Percentiles rank a stretch among this genome's conserved stretches.
These are phyloP conservation scores for Hycleus cichorii DNA, from an alignment of 1,140 invertebrate genomes.

Conservation along the genomic window DNA sequence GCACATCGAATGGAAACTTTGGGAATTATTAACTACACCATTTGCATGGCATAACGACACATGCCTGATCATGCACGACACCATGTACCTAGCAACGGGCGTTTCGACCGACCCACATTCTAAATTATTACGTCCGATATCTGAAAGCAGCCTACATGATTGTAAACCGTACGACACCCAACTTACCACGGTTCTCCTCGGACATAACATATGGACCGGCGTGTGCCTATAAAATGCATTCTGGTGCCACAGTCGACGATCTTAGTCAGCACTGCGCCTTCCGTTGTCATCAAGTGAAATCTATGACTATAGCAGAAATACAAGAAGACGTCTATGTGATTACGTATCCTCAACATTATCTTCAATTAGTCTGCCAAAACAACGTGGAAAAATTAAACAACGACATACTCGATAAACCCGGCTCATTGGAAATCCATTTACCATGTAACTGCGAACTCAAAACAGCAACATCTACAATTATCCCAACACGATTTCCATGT, in stretches of 20 bases:
- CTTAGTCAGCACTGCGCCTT: background rate
- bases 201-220: background rate
- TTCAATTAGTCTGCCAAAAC: background rate
- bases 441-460: background rate
- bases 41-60: conserved; percentile 20
- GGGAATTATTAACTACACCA: conserved; percentile 10
- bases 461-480: background rate
- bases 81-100: conserved; percentile 4
- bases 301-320: background rate
- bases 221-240: background rate
- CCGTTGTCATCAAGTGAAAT: background rate
- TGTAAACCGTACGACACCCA: background rate
- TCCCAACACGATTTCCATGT: background rate
- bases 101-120: too few relatives aligned
- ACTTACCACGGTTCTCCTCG: background rate
- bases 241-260: background rate
- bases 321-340: background rate
- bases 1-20: conserved; percentile 4
- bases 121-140: too few relatives aligned
- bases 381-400: background rate
- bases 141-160: too few relatives aligned
- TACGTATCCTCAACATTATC: background rate
- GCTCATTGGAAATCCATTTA: background rate
- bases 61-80: conserved; percentile 10
- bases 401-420: background rate